phyloP scores from a whole-genome alignment of 2,113 vertebrate genomes.

The Alligator mississippiensis region DNA sequence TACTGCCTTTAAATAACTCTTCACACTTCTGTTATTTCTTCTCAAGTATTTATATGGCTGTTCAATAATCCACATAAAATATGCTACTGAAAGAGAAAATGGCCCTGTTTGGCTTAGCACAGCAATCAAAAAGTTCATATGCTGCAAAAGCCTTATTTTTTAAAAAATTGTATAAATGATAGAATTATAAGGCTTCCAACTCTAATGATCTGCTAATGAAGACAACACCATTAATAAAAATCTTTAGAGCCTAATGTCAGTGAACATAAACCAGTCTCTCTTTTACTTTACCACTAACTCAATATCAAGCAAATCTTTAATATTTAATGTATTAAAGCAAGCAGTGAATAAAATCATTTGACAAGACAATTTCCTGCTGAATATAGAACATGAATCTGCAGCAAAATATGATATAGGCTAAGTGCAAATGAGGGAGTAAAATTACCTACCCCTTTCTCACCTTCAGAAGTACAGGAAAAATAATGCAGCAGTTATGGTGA shows the following conservation, averaged over 20 bases:
- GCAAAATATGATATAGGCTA: not conserved
- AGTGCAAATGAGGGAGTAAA: not conserved
- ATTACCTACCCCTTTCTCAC: not conserved
- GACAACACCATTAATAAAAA: not conserved
- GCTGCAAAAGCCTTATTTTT: not conserved
- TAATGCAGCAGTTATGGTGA: not conserved
- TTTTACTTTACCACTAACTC: not conserved
- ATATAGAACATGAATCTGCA: not conserved
- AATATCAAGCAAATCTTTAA: not conserved
- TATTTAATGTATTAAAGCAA: not conserved
- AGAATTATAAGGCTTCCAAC: not conserved
- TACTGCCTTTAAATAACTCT: constrained; percentile 8
- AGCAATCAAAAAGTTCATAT: not conserved
- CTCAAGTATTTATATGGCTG: not conserved
- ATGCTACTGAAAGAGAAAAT: not conserved
- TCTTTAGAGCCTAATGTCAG: not conserved
- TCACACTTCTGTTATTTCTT: not conserved
- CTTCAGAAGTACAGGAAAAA: not conserved
- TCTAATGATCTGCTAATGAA: not conserved
- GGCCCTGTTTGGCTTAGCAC: not conserved
- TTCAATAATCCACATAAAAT: not conserved
- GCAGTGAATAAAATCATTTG: not conserved
- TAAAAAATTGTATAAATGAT: not conserved
- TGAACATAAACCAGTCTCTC: not conserved
- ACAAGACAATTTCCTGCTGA: not conserved